Evolutionary conservation across 2,113 vertebrate species (phyloP).

Genomic region (Nycticryphes semicollaris): DNA sequence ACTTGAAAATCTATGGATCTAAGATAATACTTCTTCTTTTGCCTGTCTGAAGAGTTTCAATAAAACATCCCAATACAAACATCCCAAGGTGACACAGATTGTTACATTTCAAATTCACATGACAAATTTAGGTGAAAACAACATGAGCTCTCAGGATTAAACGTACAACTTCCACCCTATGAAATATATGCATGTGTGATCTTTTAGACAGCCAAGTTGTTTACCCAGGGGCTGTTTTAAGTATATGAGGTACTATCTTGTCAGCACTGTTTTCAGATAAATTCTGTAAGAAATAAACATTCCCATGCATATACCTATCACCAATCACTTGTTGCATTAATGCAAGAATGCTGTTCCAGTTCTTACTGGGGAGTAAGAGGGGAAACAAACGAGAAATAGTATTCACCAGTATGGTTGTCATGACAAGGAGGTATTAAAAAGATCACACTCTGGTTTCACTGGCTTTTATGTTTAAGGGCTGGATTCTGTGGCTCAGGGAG

Average conservation of each 20-base stretch:
- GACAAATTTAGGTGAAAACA: conserved; percentile 57
- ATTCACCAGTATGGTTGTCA: neutral
- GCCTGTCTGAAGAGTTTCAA: conserved; percentile 1
- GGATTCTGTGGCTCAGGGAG: neutral
- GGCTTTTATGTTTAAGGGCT: neutral
- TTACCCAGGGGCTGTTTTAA: conserved; percentile 35
- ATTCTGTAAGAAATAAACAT: conserved; percentile 4
- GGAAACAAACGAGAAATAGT: neutral
- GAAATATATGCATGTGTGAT: conserved; percentile 49
- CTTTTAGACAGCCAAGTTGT: conserved; percentile 38
- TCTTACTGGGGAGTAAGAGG: neutral
- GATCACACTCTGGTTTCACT: neutral
- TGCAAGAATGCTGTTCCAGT: neutral
- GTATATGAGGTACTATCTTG: conserved; percentile 2
- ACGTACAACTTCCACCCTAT: neutral
- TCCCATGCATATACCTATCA: neutral
- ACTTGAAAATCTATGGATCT: neutral
- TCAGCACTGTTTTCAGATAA: conserved; percentile 26
- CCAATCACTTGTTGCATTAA: neutral
- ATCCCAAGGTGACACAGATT: conserved; percentile 36
- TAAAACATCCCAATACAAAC: neutral
- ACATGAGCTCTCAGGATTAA: conserved; percentile 30
- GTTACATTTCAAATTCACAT: conserved; percentile 43
- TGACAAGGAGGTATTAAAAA: neutral
- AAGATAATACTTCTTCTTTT: neutral